Conservation (phyloP, 2,888 invertebrate genomes). For the Tenthredo amoena region DNA sequence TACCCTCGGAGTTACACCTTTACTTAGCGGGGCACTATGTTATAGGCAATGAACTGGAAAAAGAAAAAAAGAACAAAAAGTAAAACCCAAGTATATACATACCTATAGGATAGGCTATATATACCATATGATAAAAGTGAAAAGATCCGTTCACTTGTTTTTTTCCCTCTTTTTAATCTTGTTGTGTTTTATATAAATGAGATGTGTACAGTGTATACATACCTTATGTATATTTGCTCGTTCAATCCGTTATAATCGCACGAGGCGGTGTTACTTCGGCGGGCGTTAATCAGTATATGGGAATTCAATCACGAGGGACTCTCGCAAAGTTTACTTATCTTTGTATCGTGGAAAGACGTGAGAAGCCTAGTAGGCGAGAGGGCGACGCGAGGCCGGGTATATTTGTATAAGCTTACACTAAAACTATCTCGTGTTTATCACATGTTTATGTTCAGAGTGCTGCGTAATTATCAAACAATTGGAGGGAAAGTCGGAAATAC, state of each 20-base stretch:
- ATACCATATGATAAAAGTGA: background rate
- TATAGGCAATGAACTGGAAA: background rate
- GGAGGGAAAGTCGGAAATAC: constrained; percentile 53
- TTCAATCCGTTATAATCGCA: constrained; percentile 2
- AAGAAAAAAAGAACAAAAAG: no score
- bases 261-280: background rate
- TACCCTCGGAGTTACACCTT: background rate
- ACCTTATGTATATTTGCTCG: background rate
- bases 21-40: background rate
- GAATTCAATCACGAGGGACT: background rate
- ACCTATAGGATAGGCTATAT: no score
- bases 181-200: background rate
- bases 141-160: background rate
- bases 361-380: constrained; percentile 8
- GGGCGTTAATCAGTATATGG: background rate
- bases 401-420: constrained; percentile 54
- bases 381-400: constrained; percentile 34
- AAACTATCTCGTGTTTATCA: constrained; percentile 48
- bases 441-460: constrained; percentile 60
- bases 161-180: background rate
- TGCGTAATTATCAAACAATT: constrained; percentile 54
- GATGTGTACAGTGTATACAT: no score
- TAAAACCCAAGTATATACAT: no score
- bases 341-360: constrained; percentile 43
- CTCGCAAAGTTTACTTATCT: constrained; percentile 22